Evolutionary conservation across 1,140 invertebrate species (phyloP).

Genomic region (Brachionus manjavacas): DNA sequence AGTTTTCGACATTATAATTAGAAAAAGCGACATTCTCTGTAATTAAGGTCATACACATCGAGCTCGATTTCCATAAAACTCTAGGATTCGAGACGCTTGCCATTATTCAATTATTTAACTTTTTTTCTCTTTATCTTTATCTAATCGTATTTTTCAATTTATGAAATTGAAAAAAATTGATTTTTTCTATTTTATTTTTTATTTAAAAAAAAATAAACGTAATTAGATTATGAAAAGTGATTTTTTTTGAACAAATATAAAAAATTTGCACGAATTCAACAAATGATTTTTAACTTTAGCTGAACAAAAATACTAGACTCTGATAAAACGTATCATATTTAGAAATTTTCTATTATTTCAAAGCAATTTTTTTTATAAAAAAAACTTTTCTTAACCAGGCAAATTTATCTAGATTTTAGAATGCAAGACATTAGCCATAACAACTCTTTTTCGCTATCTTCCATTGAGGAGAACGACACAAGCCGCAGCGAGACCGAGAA

Average conservation of each 20-base stretch:
- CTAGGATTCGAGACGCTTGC: not conserved
- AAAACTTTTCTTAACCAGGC: not conserved
- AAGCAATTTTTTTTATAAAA: not conserved
- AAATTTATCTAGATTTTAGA: not conserved
- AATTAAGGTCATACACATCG: not conserved
- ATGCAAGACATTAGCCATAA: not conserved
- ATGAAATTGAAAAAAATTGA: slow-evolving; percentile 3
- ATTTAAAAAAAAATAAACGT: not conserved
- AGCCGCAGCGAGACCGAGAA: not conserved
- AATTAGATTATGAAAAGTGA: slow-evolving; percentile 16
- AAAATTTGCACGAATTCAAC: slow-evolving; percentile 1
- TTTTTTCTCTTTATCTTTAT: not conserved
- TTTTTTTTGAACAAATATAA: slow-evolving; percentile 6
- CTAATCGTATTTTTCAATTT: not conserved
- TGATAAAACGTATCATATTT: slow-evolving; percentile 28
- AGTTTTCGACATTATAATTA: not conserved
- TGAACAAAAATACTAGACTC: not conserved
- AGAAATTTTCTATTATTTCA: slow-evolving; percentile 6
- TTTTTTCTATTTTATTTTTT: not conserved
- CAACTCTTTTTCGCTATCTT: not conserved
- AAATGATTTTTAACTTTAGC: not conserved
- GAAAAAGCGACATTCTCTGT: not conserved
- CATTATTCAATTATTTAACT: not conserved
- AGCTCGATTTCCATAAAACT: not conserved
- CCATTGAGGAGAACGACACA: not conserved